These are phyloP conservation scores for Rhea pennata DNA, from an alignment of 2,113 vertebrate species.

Conservation along the genomic window DNA sequence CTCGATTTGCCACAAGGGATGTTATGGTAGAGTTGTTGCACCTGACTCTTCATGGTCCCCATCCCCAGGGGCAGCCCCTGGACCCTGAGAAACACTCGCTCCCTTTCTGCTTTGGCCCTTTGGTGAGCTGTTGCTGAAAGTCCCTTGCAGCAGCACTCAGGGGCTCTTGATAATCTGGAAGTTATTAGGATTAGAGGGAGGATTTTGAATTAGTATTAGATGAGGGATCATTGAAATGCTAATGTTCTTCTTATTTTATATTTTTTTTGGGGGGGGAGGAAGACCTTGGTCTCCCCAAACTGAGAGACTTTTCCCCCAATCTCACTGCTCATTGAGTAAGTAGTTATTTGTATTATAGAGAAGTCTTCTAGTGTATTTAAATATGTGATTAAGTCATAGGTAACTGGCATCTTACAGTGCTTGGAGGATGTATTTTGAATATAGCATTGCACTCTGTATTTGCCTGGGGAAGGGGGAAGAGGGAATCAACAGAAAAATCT, in stretches of 20 bases:
- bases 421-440: background rate
- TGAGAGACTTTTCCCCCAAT: constrained; percentile 19
- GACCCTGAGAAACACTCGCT: background rate
- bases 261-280: too few relatives aligned
- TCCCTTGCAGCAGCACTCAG: background rate
- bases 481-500: background rate
- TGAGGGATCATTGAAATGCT: background rate
- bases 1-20: background rate
- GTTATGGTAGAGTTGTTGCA: background rate
- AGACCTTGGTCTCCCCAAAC: background rate
- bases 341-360: constrained; percentile 47
- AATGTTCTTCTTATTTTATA: background rate
- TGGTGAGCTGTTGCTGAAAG: background rate
- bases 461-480: background rate
- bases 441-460: background rate
- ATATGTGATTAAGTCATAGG: constrained; percentile 3
- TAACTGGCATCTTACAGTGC: background rate
- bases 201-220: background rate
- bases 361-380: background rate
- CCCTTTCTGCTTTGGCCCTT: background rate
- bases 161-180: background rate
- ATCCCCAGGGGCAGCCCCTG: background rate
- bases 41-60: fast-evolving
- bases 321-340: constrained; percentile 4
- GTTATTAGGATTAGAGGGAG: fast-evolving